Base-by-base conservation (phyloP, 2,888 invertebrate species). In the Lasius fuliginosus region DNA sequence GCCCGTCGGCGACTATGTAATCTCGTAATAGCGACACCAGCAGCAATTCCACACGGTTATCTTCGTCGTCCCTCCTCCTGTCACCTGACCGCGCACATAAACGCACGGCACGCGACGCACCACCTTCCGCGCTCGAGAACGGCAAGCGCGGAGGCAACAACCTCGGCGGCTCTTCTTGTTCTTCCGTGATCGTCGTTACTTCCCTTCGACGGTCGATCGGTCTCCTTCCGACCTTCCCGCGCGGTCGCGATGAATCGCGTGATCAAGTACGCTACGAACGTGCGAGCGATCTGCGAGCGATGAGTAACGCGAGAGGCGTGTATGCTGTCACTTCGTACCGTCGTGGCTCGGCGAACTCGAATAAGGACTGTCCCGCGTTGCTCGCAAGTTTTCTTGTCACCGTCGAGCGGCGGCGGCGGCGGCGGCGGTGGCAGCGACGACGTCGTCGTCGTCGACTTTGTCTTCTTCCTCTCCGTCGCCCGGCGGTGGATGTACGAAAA, bases 31-130 rank as follows among this genome's bases (percentile, higher is more conserved):
- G 9, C 6, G n/a, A 15, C 23, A 4, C n/a, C 33, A 12, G 23
- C 53, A 18, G 42, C 27, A 30, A 15, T 36, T 65, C 76, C 36
- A 18, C 76, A 15, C 64, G 40, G 9, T 27, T 33, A 53, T 71
- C 79, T 64, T 69, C 49, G 60, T 64, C 56, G 74, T 36, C 42
- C 8, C 62, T 83, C 71, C 77, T 65, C 49, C 86, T 89, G 90
- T 92, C 93, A 92, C 90, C 92, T 91, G 89, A 71, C 73, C 85
- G 85, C 76, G 84, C 87, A 90, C 89, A 89, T 89, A 86, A 86
- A 86, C 84, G 79, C 36, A 60, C 69, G 79, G 49, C 65, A 65
- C 85, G 82, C 86, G 73, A 85, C 85, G 82, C 86, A 84, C 81
- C 82, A 85, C 85, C 83, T 33, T 65, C 27, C 83, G 68, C 18